Evolutionary conservation across 2,888 invertebrate genomes (phyloP), one percentile per base, ranked within the genome.

Genomic region (Epistrophe grossulariae): DNA sequence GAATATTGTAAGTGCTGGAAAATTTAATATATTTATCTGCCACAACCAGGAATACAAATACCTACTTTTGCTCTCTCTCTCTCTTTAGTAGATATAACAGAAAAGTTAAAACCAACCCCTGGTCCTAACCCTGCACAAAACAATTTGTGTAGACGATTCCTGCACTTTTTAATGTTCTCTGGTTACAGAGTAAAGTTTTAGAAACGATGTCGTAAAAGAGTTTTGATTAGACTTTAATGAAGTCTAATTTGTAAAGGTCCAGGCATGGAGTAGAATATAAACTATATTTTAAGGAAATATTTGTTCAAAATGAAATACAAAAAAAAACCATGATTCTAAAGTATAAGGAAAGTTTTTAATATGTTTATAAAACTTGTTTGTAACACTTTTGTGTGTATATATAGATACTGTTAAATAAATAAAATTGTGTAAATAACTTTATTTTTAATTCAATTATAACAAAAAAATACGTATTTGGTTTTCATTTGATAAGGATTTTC

Each of bases 171-270:
- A 52, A 57, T 52, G 55, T 55, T 71, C n/a, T 55, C 13, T 28
- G 38, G 24, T 11, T 2, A 11, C 7, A 15, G 15, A 24, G 9
- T 1, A 64, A 45, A 64, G 64, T 64, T 64, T 64, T 64, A 11
- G 28, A 28, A 55, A 24, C 15, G 50, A 50, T 50, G 19, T 48
- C 17, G 57, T 40, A 24, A 59, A 59, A 40, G 40, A 66, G 38
- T 50, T 66, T 57, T 73, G 66, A 60, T 50, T 66, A 17, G 57
- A 73, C 59, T 66, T 79, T 59, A 68, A 79, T 74, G 48, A 40
- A 74, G 40, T 48, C 11, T 38, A 72, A 45, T 72, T 55, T 64
- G 38, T 64, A 45, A 64, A 64, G n/a, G 64, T 17, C 28, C 43
- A 10, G 9, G 2, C 15, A 64, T 28, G 55, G 9, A 64, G 28